These are phyloP conservation scores for Rugalucina vietnamica DNA, from an alignment of 2,888 invertebrate genomes.

Conservation along the genomic window DNA sequence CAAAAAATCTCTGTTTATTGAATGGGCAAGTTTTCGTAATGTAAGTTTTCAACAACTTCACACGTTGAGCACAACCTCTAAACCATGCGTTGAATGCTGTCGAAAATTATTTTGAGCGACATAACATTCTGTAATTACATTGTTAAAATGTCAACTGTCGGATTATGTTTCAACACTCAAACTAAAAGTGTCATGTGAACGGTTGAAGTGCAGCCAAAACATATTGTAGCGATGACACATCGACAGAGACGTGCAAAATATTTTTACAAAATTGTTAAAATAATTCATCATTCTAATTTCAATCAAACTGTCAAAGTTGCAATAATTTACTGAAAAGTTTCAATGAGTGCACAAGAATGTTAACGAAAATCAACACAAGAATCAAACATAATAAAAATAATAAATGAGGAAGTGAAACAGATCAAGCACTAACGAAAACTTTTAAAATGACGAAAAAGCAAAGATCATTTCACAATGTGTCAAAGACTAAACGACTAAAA, in stretches of 20 bases:
- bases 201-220: neutral
- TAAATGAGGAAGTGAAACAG: neutral
- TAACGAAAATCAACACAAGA: neutral
- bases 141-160: neutral
- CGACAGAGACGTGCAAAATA: neutral
- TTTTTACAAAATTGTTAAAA: neutral
- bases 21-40: neutral
- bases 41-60: neutral
- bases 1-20: too few relatives aligned
- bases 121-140: slow-evolving; percentile 8
- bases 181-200: neutral
- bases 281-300: neutral
- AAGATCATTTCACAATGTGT: too few relatives aligned
- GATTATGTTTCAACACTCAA: neutral
- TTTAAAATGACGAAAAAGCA: neutral
- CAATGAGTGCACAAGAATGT: neutral
- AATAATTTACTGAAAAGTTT: neutral
- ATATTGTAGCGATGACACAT: neutral
- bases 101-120: neutral
- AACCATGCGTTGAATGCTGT: neutral
- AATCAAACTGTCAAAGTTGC: neutral
- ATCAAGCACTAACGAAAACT: neutral
- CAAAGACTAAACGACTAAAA: too few relatives aligned
- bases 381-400: neutral
- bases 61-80: neutral